Evolutionary conservation across 2,888 invertebrate species (phyloP).

Genomic region (Arge pagana): DNA sequence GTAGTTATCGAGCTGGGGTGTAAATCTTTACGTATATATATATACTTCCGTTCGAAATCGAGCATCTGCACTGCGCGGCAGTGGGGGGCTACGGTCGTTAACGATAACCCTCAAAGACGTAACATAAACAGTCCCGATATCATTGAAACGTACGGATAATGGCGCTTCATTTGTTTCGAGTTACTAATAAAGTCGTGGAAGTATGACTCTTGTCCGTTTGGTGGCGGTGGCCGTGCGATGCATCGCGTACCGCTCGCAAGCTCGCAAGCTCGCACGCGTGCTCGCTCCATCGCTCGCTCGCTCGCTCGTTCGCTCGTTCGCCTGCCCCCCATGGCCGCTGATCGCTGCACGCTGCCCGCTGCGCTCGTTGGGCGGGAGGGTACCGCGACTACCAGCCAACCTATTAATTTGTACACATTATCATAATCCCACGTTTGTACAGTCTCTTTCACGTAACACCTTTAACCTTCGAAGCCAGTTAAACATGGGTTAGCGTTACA

Average conservation of each 20-base stretch:
- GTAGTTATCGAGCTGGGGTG: too few relatives aligned
- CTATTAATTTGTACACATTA: constrained; percentile 22
- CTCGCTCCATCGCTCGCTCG: too few relatives aligned
- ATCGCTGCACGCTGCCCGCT: constrained; percentile 1
- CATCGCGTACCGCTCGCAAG: too few relatives aligned
- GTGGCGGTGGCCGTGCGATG: too few relatives aligned
- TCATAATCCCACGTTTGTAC: constrained; percentile 23
- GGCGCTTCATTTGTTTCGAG: constrained; percentile 11
- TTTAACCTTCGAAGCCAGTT: constrained; percentile 18
- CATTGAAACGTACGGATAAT: constrained; percentile 1
- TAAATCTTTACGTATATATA: too few relatives aligned
- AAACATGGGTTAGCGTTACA: constrained; percentile 21
- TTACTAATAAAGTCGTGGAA: constrained; percentile 21
- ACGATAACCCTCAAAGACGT: too few relatives aligned
- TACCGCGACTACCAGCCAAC: constrained; percentile 18
- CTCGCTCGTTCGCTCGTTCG: too few relatives aligned
- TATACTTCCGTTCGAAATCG: too few relatives aligned
- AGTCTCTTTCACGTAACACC: constrained; percentile 21
- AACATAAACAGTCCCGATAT: background rate
- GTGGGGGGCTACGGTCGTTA: too few relatives aligned
- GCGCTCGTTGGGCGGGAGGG: constrained; percentile 20
- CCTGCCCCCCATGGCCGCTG: too few relatives aligned
- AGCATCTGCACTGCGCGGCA: too few relatives aligned
- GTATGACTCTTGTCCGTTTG: constrained; percentile 14
- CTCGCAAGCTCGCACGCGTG: too few relatives aligned